A percentile compares a stretch with the other conserved stretches of the same genome.
These are phyloP conservation scores for Cygnus atratus DNA, from an alignment of 2,113 vertebrate species.

Conservation along the genomic window DNA sequence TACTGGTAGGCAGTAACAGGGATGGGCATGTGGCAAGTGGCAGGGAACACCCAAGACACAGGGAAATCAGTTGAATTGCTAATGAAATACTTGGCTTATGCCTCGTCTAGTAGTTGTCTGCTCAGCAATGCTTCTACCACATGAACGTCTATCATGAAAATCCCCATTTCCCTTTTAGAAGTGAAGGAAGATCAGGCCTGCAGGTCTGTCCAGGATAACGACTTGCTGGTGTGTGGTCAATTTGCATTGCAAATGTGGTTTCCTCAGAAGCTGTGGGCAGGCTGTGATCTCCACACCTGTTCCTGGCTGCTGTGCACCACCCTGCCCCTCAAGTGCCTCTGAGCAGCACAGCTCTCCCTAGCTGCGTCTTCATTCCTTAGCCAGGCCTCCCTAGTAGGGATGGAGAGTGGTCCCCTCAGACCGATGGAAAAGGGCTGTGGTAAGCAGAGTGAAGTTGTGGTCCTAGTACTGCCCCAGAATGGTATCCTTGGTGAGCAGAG, in stretches of 20 bases:
- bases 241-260: not conserved
- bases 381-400: not conserved
- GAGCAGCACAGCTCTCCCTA: not conserved
- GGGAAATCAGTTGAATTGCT: not conserved
- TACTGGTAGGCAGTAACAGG: not conserved
- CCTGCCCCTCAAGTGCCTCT: not conserved
- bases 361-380: not conserved
- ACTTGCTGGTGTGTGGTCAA: not conserved
- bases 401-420: not conserved
- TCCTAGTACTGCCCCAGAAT: not conserved
- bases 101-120: not conserved
- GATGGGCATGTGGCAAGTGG: not conserved
- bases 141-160: not conserved
- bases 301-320: not conserved
- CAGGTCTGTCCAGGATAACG: not conserved
- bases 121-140: not conserved
- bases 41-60: not conserved
- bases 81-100: not conserved
- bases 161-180: not conserved
- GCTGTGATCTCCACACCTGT: not conserved
- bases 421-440: not conserved
- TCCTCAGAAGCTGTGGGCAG: not conserved
- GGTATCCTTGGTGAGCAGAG: accelerated
- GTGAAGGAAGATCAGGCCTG: not conserved
- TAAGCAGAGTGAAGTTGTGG: not conserved